Base-by-base conservation (phyloP, 2,113 vertebrate genomes). In the Hirundichthys speculiger region DNA sequence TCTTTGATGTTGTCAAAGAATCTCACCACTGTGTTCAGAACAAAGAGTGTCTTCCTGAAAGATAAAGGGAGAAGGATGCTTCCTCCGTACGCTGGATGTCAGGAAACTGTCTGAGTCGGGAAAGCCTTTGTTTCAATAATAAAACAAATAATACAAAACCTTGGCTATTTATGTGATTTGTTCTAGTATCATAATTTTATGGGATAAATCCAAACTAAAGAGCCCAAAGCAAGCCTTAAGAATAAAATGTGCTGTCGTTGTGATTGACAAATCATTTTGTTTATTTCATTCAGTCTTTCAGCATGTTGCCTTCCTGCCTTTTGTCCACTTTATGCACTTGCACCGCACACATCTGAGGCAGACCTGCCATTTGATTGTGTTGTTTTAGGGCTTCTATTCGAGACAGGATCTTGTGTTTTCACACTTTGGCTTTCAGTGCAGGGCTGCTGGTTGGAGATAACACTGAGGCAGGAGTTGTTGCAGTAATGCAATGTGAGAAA, bases 1-100 rank as follows among this genome's bases (percentile, higher is more conserved):
- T 76, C 89, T 92, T 91, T 93, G 90, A 92, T 91, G 90, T 89
- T 73, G 79, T 82, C 85, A 84, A 66, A 86, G 86, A 92, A 80
- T 88, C 79, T 85, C 78, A 75, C 73, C 77, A 79, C 85, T 83
- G 81, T 77, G 71, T 73, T 80, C 38, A 87, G 86, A 92, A 92
- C 87, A 92, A 93, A 93, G 90, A 73, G 43, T 8, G 67, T 69
- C 61, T 79, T 84, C 86, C 82, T 69, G 61, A 47, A 76, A 77
- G 86, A 88, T 68, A 66, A 84, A 77, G 69, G 79, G 80, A 86
- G 87, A 88, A 76, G 75, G 75, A 82, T 21, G 60, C 56, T 76
- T 80, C 86, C 77, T 53, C 84, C 81, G 75, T 84, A 77, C 47
- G 41, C 70, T 15, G 74, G 60, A 79, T 89, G 88, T 88, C 85